Conservation (phyloP, 1,140 invertebrate species). For the Camponotus pennsylvanicus region DNA sequence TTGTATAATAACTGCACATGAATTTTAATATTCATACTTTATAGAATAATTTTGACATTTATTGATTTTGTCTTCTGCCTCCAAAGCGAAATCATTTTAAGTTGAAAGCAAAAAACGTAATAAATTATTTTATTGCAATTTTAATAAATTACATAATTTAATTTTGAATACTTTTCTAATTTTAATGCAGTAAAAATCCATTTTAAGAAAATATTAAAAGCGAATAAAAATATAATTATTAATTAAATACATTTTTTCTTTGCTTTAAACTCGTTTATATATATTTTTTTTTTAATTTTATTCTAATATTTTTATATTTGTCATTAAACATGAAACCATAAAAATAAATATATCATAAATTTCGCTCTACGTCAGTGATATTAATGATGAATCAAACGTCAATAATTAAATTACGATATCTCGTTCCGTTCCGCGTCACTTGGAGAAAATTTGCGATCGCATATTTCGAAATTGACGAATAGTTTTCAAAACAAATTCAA, state of each 20-base stretch:
- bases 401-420: background rate
- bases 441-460: background rate
- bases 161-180: background rate
- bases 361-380: background rate
- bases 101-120: background rate
- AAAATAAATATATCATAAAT: conserved; percentile 9
- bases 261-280: background rate
- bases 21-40: conserved; percentile 16
- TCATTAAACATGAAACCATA: background rate
- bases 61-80: background rate
- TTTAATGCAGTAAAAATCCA: background rate
- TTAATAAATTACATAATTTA: background rate
- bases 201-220: background rate
- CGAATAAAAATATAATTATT: background rate
- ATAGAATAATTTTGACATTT: conserved; percentile 16
- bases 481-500: background rate
- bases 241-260: background rate
- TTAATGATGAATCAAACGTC: background rate
- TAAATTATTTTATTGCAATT: background rate
- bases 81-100: background rate
- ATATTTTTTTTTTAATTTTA: background rate
- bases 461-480: conserved; percentile 1
- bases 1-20: background rate
- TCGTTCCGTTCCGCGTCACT: background rate
- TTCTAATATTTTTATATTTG: background rate